Percentiles rank a stretch among this genome's conserved stretches.
These are phyloP conservation scores for Apteryx owenii DNA, from an alignment of 2,113 vertebrate species.

Conservation along the genomic window DNA sequence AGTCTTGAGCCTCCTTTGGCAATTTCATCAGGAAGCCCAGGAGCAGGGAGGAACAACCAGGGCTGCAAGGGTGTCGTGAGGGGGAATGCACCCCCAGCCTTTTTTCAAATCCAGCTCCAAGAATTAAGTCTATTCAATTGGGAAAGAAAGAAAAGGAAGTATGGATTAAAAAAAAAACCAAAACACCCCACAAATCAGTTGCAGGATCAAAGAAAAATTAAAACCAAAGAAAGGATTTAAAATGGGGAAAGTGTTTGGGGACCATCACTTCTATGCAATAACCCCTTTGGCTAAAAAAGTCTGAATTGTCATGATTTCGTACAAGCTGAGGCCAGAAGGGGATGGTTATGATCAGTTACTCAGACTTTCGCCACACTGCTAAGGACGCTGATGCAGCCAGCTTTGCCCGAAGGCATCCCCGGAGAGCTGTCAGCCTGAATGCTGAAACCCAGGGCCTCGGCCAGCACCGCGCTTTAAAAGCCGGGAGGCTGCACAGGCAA, in stretches of 20 bases:
- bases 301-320: not conserved
- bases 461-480: rapidly evolving
- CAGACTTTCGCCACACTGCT: not conserved
- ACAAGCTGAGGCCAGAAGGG: not conserved
- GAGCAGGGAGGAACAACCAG: rapidly evolving
- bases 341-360: not conserved
- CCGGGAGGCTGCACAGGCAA: not conserved
- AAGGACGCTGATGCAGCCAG: constrained; percentile 20
- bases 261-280: not conserved
- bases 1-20: not conserved
- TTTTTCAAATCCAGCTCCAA: not conserved
- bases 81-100: not conserved
- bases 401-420: not conserved
- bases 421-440: not conserved
- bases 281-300: not conserved
- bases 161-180: not conserved
- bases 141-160: not conserved
- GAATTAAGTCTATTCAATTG: not conserved
- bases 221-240: not conserved
- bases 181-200: not conserved
- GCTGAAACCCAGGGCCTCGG: rapidly evolving
- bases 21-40: not conserved
- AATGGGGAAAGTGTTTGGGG: not conserved
- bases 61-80: rapidly evolving
- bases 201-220: not conserved